Evolutionary conservation across 2,888 invertebrate species (phyloP), one percentile per base, ranked within the genome.

Genomic region (Netelia fuscicornis): DNA sequence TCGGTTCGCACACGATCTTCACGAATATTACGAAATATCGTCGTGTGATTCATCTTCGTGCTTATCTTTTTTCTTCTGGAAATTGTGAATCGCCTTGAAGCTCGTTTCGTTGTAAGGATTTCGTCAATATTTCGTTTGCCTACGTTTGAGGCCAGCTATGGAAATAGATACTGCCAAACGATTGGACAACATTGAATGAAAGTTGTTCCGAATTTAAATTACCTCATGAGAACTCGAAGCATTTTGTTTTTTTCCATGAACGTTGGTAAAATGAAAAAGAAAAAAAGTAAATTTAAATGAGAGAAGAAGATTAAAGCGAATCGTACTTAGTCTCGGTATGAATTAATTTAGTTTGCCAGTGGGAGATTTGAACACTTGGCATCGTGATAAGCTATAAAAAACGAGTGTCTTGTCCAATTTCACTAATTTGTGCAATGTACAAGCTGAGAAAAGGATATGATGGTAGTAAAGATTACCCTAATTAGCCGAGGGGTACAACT

Each of bases 21-120:
- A 44, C 78, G 84, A 86, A 84, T 79, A 83, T 86, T 84, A 70
- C 84, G 71, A 78, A 20, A 81, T 10, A n/a, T 9, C 58, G 30
- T 62, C 17, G 44, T 64, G 37, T 6, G 72, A 83, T 83, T 23
- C 37, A 65, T 62, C 17, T 70, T 44, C 23, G 10, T 11, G 30
- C n/a, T 3, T 60, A 20, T 60, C 44, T 8, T 23, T 72, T 72
- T 60, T 13, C 11, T 56, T 42, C 8, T 17, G 6, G 23, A 52
- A 25, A 70, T 71, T 10, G 52, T 52, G 48, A 64, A 64, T 48
- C 13, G 48, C 13, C 10, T 48, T 13, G 48, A 37, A 6, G 37
- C 37, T 37, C 0, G 5, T 30, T 30, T 30, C 30, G 30, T 30
- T 30, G 30, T 30, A 5, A 5, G 5, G 37, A 37, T 48, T 48